Percentiles rank a stretch among this genome's conserved stretches.
These are phyloP conservation scores for Sarcophaga bullata DNA, from an alignment of 1,140 invertebrate species.

Conservation along the genomic window DNA sequence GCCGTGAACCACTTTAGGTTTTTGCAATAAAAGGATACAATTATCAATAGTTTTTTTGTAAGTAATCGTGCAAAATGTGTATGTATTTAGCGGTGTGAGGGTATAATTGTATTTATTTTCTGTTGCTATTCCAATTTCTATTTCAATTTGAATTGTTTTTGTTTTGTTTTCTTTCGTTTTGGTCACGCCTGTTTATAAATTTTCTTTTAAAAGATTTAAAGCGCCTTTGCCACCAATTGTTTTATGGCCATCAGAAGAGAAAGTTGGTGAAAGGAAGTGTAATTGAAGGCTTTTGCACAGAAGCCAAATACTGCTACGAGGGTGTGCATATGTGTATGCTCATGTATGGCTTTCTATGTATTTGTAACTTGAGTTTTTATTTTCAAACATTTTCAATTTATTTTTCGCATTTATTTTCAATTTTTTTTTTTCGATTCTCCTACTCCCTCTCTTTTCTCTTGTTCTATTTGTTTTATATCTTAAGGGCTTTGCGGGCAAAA, in stretches of 20 bases:
- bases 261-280: too few relatives aligned
- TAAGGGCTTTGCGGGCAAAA: not conserved
- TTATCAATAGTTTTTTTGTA: too few relatives aligned
- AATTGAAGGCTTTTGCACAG: too few relatives aligned
- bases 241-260: not conserved
- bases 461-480: too few relatives aligned
- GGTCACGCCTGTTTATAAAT: slow-evolving; percentile 6
- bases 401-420: slow-evolving; percentile 7
- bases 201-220: not conserved
- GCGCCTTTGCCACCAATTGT: not conserved
- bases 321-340: too few relatives aligned
- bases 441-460: not conserved
- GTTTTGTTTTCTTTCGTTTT: not conserved
- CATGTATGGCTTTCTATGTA: not conserved
- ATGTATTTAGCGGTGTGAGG: not conserved
- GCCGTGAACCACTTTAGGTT: too few relatives aligned
- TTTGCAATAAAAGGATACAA: too few relatives aligned
- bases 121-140: not conserved
- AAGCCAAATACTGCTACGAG: too few relatives aligned
- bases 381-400: slow-evolving; percentile 5
- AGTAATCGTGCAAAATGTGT: not conserved
- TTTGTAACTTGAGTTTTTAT: not conserved
- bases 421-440: too few relatives aligned
- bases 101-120: not conserved
- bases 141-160: not conserved